phyloP scores from a whole-genome alignment of 2,797 vertebrate species.

The Schizopygopsis malacanthus region DNA sequence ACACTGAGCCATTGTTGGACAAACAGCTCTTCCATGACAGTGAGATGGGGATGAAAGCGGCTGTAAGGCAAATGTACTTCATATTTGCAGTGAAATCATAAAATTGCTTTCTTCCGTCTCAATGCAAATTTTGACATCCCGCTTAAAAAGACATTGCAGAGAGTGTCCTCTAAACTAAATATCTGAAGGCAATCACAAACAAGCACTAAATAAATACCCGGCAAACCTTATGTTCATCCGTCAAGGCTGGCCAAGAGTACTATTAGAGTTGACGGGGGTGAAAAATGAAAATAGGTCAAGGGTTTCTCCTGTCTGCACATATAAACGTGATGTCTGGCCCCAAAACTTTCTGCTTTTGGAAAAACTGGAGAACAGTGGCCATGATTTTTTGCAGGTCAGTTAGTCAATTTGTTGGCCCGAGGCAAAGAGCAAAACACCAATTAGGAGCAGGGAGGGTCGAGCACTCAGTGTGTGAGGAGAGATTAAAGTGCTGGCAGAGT shows the following conservation, averaged over 20 bases:
- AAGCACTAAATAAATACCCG: conserved; percentile 44
- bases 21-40: conserved; percentile 32
- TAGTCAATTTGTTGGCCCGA: conserved; percentile 62
- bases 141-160: conserved; percentile 7
- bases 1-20: conserved; percentile 60
- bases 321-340: conserved; percentile 40
- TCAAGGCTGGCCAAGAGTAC: conserved; percentile 30
- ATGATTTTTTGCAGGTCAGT: conserved; percentile 68
- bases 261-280: conserved; percentile 33
- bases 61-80: conserved; percentile 36
- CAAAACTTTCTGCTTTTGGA: conserved; percentile 40
- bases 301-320: conserved; percentile 27
- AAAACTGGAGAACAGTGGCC: conserved; percentile 57
- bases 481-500: conserved; percentile 53
- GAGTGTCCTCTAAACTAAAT: conserved; percentile 22
- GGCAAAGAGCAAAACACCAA: conserved; percentile 60
- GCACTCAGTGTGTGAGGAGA: not conserved
- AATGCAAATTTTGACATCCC: conserved; percentile 16
- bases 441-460: conserved; percentile 55
- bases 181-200: conserved; percentile 45
- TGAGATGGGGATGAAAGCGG: conserved; percentile 32
- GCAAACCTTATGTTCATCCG: conserved; percentile 30
- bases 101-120: conserved; percentile 13
- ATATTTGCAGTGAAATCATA: conserved; percentile 28
- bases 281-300: conserved; percentile 35